phyloP scores from a whole-genome alignment of 2,113 vertebrate genomes.

The Acrocephalus kingi region DNA sequence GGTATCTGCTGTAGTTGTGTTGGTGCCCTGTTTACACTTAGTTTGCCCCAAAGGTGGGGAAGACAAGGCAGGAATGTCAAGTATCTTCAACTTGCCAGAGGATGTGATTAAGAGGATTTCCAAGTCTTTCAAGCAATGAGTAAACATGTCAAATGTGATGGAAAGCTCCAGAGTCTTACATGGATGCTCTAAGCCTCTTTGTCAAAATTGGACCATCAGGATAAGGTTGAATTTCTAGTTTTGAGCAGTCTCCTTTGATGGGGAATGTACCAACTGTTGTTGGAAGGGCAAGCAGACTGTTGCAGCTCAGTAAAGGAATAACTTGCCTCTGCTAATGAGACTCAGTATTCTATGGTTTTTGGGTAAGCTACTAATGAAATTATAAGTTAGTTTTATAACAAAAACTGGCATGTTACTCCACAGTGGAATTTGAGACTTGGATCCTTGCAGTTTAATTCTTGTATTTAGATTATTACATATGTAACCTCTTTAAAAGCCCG shows the following conservation, averaged over 20 bases:
- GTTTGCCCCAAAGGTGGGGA: constrained; percentile 25
- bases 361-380: background rate
- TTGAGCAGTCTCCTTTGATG: background rate
- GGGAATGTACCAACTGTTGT: background rate
- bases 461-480: background rate
- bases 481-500: background rate
- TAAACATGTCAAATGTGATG: constrained; percentile 41
- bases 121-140: background rate
- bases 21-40: constrained; percentile 31
- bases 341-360: background rate
- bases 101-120: constrained; percentile 48
- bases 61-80: constrained; percentile 27
- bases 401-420: background rate
- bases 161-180: constrained; percentile 7
- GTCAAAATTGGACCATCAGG: background rate
- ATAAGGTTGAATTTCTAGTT: background rate
- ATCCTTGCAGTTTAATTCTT: background rate
- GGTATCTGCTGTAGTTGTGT: background rate
- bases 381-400: background rate
- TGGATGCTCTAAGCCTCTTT: background rate
- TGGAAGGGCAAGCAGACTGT: background rate
- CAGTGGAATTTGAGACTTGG: background rate
- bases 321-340: background rate
- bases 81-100: constrained; percentile 18
- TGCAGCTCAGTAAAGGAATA: background rate